A percentile compares a stretch with the other conserved stretches of the same genome.
Evolutionary conservation across 2,113 vertebrate genomes (phyloP).

Genomic region (Vicugna pacos): DNA sequence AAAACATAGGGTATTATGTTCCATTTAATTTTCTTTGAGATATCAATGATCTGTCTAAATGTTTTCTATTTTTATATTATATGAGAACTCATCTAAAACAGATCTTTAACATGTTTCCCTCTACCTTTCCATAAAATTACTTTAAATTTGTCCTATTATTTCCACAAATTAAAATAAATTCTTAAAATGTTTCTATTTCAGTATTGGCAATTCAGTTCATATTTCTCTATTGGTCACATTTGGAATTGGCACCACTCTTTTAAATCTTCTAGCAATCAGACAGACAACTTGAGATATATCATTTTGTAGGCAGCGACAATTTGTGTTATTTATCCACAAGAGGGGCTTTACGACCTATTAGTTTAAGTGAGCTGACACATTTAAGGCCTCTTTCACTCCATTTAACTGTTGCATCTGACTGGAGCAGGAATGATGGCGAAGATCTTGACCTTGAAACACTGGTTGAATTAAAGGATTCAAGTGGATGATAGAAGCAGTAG

Average conservation of each 20-base stretch:
- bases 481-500: constrained; percentile 85
- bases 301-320: constrained; percentile 41
- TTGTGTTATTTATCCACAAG: constrained; percentile 60
- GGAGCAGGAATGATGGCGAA: constrained; percentile 86
- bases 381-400: constrained; percentile 83
- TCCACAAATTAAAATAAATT: constrained; percentile 25
- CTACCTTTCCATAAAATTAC: background rate
- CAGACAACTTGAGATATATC: constrained; percentile 23
- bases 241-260: constrained; percentile 34
- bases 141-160: constrained; percentile 36
- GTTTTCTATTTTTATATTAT: constrained; percentile 7
- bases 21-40: constrained; percentile 36
- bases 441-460: constrained; percentile 89
- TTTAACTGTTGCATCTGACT: constrained; percentile 81
- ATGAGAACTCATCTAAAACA: background rate
- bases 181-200: background rate
- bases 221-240: background rate
- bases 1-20: background rate
- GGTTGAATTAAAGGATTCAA: constrained; percentile 89
- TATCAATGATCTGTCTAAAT: background rate
- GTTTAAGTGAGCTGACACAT: constrained; percentile 82
- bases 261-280: constrained; percentile 51
- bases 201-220: constrained; percentile 20
- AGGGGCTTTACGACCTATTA: constrained; percentile 13
- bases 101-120: background rate